Conservation (phyloP, 2,888 invertebrate genomes). For the Odontocolon sp. region DNA sequence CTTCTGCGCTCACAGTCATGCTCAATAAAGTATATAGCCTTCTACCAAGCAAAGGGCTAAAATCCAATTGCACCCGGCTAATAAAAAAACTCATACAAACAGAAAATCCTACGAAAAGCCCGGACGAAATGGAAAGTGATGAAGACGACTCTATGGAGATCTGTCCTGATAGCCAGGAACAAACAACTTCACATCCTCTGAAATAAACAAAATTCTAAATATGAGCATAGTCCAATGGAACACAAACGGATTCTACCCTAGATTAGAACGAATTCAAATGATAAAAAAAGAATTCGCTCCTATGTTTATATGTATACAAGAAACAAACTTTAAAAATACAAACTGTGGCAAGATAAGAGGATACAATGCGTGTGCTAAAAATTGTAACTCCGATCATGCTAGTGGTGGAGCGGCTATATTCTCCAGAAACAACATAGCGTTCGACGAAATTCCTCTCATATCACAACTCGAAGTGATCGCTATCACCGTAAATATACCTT, state of each 20-base stretch:
- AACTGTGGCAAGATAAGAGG: conserved; percentile 6
- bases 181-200: neutral
- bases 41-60: neutral
- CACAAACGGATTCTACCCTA: neutral
- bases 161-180: neutral
- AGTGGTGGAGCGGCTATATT: conserved; percentile 3
- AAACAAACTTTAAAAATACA: neutral
- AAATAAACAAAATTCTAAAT: neutral
- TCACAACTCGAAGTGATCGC: neutral
- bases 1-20: neutral
- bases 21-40: neutral
- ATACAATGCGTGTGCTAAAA: neutral
- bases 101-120: too few relatives aligned
- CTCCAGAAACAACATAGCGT: neutral
- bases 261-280: neutral
- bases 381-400: neutral
- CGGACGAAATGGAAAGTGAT: too few relatives aligned
- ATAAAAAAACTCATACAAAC: conserved; percentile 4
- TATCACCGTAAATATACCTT: neutral
- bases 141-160: too few relatives aligned
- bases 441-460: neutral
- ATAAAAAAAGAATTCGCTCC: neutral
- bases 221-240: conserved; percentile 6
- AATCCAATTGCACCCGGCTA: neutral
- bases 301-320: neutral